Base-by-base conservation (phyloP, 2,113 vertebrate genomes). In the Phylloscopus trochilus region DNA sequence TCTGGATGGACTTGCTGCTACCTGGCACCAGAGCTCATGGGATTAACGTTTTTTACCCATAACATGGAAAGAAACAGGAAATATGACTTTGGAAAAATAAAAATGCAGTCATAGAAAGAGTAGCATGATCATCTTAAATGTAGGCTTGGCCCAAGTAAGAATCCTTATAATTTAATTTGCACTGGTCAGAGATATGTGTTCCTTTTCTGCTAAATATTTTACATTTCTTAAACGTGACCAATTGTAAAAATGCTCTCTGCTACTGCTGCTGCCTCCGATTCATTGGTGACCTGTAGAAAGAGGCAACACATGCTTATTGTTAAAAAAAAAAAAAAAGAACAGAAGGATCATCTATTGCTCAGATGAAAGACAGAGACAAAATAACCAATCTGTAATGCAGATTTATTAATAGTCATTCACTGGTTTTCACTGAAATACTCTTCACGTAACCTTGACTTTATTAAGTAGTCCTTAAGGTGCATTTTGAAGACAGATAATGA, bases 381-480 rank as follows among this genome's bases (percentile, higher is more conserved):
- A 97, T 97, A 97, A 96, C 93, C 96, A 86, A 58, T 97, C 97
- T 97, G 96, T 97, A 97, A 97, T 96, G 95, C 85, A 97, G 97
- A 97, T 97, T 97, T 98, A 98, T 98, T 98, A 98, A 97, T 97
- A 98, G 96, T 96, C 97, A 97, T 98, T 98, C 97, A 97, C 97
- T 96, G 96, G 92, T 98, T 98, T 98, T 97, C 97, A 96, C 97
- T 92, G 97, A 98, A 98, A 98, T 96, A 97, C 97, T 98, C 98
- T 98, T 98, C 97, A 95, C 0, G 35, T 98, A 98, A 98, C 98
- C 98, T 98, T 98, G 98, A 98, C 98, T 98, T 98, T 98, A 98
- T 98, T 98, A 98, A 98, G 96, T 97, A 98, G 97, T 98, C 98
- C 98, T 98, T 97, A 98, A 98, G 98, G 98, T 98, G 97, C 97